Evolutionary conservation across 2,888 invertebrate species (phyloP).

Genomic region (Torymus aiolomorphi): DNA sequence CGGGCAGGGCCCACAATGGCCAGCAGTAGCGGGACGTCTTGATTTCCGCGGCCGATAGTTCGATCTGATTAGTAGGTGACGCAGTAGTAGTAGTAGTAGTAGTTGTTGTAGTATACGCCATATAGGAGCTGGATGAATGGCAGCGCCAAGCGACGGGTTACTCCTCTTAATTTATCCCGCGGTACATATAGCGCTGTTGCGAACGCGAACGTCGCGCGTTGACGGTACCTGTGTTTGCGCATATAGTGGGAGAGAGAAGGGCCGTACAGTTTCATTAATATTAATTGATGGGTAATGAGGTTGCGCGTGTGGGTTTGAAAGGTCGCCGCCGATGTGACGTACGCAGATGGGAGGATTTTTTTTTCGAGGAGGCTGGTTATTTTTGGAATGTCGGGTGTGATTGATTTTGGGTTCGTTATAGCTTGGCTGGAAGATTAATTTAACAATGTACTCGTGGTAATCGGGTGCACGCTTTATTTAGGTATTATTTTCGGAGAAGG

Average conservation of each 20-base stretch:
- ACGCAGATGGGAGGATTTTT: too few species aligned
- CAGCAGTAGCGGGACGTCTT: slow-evolving; percentile 26
- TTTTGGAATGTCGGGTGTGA: too few species aligned
- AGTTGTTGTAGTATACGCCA: neutral
- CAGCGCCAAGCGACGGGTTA: slow-evolving; percentile 26
- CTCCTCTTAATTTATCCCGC: slow-evolving; percentile 50
- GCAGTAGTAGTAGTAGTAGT: too few species aligned
- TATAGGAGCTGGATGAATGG: slow-evolving; percentile 22
- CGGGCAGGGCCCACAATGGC: neutral
- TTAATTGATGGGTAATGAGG: slow-evolving; percentile 1
- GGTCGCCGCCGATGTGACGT: too few species aligned
- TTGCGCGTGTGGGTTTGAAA: neutral
- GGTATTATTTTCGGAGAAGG: too few species aligned
- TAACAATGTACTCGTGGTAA: too few species aligned
- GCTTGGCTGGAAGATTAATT: too few species aligned
- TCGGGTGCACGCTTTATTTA: too few species aligned
- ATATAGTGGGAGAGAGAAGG: neutral
- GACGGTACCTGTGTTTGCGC: neutral
- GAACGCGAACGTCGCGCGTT: too few species aligned
- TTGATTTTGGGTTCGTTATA: too few species aligned
- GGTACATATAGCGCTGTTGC: too few species aligned
- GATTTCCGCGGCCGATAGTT: slow-evolving; percentile 48
- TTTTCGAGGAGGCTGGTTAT: too few species aligned
- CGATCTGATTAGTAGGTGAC: slow-evolving; percentile 56
- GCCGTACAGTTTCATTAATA: neutral